A percentile compares a stretch with the other conserved stretches of the same genome.
Conservation (phyloP, 2,797 vertebrate species). For the Pagetopsis macropterus region DNA sequence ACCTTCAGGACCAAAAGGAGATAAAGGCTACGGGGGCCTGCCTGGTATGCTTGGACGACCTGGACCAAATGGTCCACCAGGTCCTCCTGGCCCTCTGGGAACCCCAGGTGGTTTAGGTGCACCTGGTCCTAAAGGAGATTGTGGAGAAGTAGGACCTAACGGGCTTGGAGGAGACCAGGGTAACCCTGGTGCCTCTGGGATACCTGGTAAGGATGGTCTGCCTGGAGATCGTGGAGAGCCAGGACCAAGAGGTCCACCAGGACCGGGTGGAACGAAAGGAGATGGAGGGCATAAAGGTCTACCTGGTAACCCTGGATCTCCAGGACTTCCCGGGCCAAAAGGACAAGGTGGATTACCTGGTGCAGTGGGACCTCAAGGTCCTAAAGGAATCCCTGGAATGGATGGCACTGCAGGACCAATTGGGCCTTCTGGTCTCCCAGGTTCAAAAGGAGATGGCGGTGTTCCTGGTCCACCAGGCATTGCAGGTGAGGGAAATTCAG, state of each 20-base stretch:
- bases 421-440: conserved; percentile 88
- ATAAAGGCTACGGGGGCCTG: conserved; percentile 89
- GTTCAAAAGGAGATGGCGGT: conserved; percentile 91
- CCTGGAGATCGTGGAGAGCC: conserved; percentile 90
- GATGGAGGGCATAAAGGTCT: conserved; percentile 91
- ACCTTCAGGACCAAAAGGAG: conserved; percentile 88
- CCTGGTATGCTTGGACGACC: conserved; percentile 89
- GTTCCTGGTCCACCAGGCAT: conserved; percentile 88
- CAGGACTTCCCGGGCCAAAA: conserved; percentile 89
- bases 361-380: conserved; percentile 90
- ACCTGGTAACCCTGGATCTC: conserved; percentile 86
- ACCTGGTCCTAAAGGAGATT: conserved; percentile 92
- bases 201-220: conserved; percentile 91
- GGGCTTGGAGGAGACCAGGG: conserved; percentile 90
- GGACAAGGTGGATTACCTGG: conserved; percentile 90
- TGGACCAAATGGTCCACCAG: conserved; percentile 88
- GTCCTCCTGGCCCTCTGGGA: conserved; percentile 88
- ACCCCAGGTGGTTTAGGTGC: conserved; percentile 87
- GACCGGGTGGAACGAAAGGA: conserved; percentile 90
- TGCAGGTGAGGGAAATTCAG: conserved; percentile 86
- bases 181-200: conserved; percentile 88
- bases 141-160: conserved; percentile 87
- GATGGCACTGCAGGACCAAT: conserved; percentile 90
- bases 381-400: conserved; percentile 93
- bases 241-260: conserved; percentile 89